Evolutionary conservation across 2,888 invertebrate species (phyloP).

Genomic region (Caenorhabditis drosophilae): DNA sequence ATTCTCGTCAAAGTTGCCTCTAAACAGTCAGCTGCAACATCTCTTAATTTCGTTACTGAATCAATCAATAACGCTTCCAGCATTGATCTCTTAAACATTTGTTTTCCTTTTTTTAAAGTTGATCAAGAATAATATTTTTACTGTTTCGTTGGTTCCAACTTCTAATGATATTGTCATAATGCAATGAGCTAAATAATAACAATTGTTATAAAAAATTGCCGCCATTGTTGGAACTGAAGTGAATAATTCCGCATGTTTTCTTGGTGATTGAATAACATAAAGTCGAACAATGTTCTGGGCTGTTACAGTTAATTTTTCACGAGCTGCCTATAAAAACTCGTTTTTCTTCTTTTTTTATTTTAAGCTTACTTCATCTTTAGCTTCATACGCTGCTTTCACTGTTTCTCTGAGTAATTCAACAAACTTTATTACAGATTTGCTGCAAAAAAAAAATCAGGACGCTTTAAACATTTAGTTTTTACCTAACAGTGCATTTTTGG

Average conservation of each 20-base stretch:
- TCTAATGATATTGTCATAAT: slow-evolving; percentile 48
- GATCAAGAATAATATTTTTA: background rate
- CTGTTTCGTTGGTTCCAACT: background rate
- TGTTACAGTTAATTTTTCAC: slow-evolving; percentile 47
- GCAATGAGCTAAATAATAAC: slow-evolving; percentile 62
- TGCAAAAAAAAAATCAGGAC: slow-evolving; percentile 12
- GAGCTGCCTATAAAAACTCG: slow-evolving; percentile 2
- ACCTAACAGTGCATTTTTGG: slow-evolving; percentile 35
- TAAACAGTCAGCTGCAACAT: slow-evolving; percentile 51
- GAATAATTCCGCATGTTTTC: slow-evolving; percentile 55
- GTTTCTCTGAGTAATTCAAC: slow-evolving; percentile 51
- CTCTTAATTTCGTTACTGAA: slow-evolving; percentile 48
- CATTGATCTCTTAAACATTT: slow-evolving; percentile 14
- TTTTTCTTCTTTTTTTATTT: background rate
- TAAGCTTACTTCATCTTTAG: slow-evolving; percentile 40
- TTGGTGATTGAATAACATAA: slow-evolving; percentile 53
- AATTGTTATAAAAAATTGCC: slow-evolving; percentile 66
- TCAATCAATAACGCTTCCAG: slow-evolving; percentile 44
- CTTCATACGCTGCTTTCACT: slow-evolving; percentile 41
- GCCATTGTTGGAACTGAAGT: slow-evolving; percentile 60
- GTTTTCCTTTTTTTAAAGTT: background rate
- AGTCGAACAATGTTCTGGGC: slow-evolving; percentile 60
- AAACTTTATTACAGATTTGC: slow-evolving; percentile 50
- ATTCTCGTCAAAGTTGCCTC: slow-evolving; percentile 51
- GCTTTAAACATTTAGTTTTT: background rate